Evolutionary conservation across 2,797 vertebrate species (phyloP), one percentile per base, ranked within the genome.

Genomic region (Pipistrellus nathusii): DNA sequence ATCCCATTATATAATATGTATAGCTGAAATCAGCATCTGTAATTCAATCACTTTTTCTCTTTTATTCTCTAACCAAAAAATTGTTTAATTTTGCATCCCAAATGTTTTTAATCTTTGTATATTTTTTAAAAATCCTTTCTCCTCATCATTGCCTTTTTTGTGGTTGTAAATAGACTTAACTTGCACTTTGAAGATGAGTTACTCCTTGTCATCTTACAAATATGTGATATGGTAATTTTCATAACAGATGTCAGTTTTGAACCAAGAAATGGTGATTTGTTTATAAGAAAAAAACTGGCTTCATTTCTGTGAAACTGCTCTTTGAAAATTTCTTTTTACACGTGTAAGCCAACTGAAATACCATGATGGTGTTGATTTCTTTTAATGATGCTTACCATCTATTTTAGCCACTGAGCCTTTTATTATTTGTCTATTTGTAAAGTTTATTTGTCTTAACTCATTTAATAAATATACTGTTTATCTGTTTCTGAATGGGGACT

Each of bases 401-500:
- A 91, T 97, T 97, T 98, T 92, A 98, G 97, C 94, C 98, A 96
- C 96, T 98, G 98, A 98, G 98, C 98, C 98, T 98, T 98, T 98
- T 95, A 97, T 98, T 98, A 98, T 98, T 98, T 98, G 98, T 97
- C 98, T 98, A 97, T 97, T 98, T 98, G 98, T 98, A 98, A 98
- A 98, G 98, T 98, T 98, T 98, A 98, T 97, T 98, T 98, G 98
- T 98, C 97, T 97, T 97, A 97, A 98, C 97, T 98, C 97, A 98
- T 98, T 98, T 98, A 98, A 98, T 98, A 98, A 98, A 98, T 98
- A 98, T 98, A 98, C 98, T 98, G 97, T 98, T 98, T 98, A 98
- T 98, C 97, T 98, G 98, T 98, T 98, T 98, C 98, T 98, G 98
- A 96, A 98, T 98, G 98, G 98, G 98, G 98, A 98, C 97, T 98